Conservation (phyloP, 1,140 invertebrate genomes). For the Drosophila hydei region DNA sequence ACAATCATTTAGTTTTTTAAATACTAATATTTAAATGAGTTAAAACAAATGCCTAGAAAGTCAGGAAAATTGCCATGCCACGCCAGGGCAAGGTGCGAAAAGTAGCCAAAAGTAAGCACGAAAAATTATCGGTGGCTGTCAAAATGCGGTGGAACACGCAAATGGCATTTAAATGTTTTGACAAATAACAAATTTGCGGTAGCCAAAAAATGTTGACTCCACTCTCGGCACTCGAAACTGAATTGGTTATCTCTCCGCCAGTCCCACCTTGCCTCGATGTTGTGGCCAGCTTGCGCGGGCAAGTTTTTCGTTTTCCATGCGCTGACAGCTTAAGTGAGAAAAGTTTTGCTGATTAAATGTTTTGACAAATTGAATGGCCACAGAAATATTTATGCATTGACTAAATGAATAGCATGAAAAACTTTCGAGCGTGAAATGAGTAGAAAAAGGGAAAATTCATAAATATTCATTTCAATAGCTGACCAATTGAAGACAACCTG, state of each 20-base stretch:
- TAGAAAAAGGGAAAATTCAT: constrained; percentile 17
- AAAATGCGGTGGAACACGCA: constrained; percentile 65
- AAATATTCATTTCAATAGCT: constrained; percentile 22
- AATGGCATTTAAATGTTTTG: constrained; percentile 82
- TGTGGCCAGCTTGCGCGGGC: constrained; percentile 36
- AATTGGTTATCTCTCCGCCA: constrained; percentile 1
- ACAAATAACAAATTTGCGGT: constrained; percentile 82
- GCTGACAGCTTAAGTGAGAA: constrained; percentile 80
- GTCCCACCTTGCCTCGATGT: not conserved
- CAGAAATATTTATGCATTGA: constrained; percentile 39
- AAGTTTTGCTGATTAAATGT: constrained; percentile 78
- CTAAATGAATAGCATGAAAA: constrained; percentile 10
- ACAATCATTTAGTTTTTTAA: too few relatives aligned
- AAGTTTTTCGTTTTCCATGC: constrained; percentile 50
- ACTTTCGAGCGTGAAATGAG: not conserved
- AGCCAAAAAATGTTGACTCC: constrained; percentile 56
- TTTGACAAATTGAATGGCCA: constrained; percentile 72
- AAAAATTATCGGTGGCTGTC: constrained; percentile 79
- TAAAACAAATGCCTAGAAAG: constrained; percentile 50
- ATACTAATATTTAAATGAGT: constrained; percentile 44
- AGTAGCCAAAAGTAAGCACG: constrained; percentile 47
- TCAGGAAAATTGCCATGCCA: constrained; percentile 36
- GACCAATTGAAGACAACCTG: constrained; percentile 19
- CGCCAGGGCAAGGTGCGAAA: constrained; percentile 65
- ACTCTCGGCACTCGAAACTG: constrained; percentile 25